Evolutionary conservation across 2,888 invertebrate genomes (phyloP), one percentile per base, ranked within the genome.

Genomic region (Drosophila trichaetosa): DNA sequence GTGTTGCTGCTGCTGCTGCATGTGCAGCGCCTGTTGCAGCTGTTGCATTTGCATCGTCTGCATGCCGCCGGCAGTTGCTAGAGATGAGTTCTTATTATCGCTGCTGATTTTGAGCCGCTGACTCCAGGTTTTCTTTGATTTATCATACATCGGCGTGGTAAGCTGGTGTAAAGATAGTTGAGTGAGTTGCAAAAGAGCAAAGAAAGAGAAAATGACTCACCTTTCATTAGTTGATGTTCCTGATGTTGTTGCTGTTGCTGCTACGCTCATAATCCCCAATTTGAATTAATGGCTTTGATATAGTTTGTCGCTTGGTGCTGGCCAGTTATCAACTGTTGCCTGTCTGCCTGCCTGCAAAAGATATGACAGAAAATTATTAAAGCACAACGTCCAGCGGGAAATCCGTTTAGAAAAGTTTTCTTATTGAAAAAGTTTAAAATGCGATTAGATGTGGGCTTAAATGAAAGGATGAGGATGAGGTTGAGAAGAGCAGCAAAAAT

Each of bases 101-200:
- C 93, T 93, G 73, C 94, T 93, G 62, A 94, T 92, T 88, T 95
- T 96, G 91, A 96, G 93, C 90, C 96, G 95, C 77, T 96, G 95
- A 93, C 96, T 95, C 96, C 96, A 96, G 73, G 94, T 94, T 94
- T 96, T 96, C 93, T 95, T 96, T 84, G 93, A 92, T 91, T 93
- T 93, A 87, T 93, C 93, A 84, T 93, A 93, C 93, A 93, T 93
- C 88, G 90, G 90, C 88, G 86, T 65, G 72, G 65, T 82, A 74
- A 76, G 69, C 90, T 89, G 4, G 3, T 5, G 13, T 7, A n/a
- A 10, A 13, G 11, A 48, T 29, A 8, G 10, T 34, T 16, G 18
- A 34, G 27, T 67, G 40, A 67, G 42, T 61, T 64, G 11, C 16
- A 13, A 11, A 51, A n/a, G 18, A 46, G n/a, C 33, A 33, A 11